These are phyloP conservation scores for Glaucopsyche alexis DNA, from an alignment of 2,888 invertebrate genomes.

Conservation along the genomic window DNA sequence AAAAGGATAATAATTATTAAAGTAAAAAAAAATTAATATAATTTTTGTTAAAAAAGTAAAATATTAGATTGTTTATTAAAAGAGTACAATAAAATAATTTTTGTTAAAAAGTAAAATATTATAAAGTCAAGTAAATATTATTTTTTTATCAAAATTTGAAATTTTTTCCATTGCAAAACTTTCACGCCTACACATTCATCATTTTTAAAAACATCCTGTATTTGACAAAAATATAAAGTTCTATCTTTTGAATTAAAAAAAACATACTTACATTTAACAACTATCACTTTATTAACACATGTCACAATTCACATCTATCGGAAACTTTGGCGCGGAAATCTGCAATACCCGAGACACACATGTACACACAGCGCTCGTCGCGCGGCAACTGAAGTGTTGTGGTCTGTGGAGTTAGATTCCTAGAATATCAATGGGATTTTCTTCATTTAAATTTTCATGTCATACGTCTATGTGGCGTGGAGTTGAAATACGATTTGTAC, in stretches of 20 bases:
- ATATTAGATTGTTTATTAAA: too few species aligned
- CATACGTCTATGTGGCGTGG: background rate
- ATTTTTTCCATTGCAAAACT: background rate
- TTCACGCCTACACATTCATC: background rate
- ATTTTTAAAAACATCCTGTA: background rate
- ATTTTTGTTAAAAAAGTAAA: too few species aligned
- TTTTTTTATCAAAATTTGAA: background rate
- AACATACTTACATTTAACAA: slow-evolving; percentile 2
- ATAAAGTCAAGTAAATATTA: background rate
- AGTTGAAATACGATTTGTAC: background rate
- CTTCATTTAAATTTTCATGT: background rate
- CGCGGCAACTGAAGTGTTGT: slow-evolving; percentile 54
- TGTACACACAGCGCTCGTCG: slow-evolving; percentile 51
- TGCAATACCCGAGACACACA: slow-evolving; percentile 38
- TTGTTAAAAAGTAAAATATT: too few species aligned
- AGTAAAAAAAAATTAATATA: too few species aligned
- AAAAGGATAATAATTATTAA: too few species aligned
- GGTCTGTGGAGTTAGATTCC: slow-evolving; percentile 37
- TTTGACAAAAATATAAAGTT: background rate
- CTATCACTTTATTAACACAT: slow-evolving; percentile 46
- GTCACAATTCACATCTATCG: slow-evolving; percentile 43
- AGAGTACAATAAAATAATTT: too few species aligned
- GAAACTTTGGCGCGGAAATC: slow-evolving; percentile 63
- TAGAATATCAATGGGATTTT: background rate
- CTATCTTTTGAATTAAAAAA: background rate